phyloP scores from a whole-genome alignment of 2,797 vertebrate genomes.

The Halcyon leucocephala region DNA sequence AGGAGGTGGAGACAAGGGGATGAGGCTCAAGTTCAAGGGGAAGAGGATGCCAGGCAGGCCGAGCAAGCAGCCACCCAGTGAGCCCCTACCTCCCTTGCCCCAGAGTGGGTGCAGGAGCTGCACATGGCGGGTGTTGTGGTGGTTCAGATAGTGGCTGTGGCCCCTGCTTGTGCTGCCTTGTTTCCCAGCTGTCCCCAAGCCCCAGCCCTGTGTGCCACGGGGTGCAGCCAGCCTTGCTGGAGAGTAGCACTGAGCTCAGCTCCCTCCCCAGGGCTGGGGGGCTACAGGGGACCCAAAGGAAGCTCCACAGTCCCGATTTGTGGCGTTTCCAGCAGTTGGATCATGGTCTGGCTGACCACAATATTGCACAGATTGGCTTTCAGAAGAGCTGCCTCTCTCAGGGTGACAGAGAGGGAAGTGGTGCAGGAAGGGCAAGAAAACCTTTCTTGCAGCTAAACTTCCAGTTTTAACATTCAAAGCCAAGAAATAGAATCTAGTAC shows the following conservation, averaged over 20 bases:
- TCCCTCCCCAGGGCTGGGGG: not conserved
- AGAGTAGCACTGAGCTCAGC: not conserved
- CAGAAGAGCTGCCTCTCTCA: not conserved
- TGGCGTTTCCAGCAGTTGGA: not conserved
- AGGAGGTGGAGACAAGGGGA: not conserved
- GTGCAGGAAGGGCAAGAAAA: not conserved
- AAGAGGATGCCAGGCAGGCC: not conserved
- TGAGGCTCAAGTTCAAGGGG: not conserved
- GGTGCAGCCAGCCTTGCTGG: not conserved
- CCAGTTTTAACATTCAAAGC: not conserved
- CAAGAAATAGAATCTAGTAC: not conserved
- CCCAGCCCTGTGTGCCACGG: not conserved
- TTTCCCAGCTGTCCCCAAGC: not conserved
- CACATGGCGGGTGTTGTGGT: accelerated
- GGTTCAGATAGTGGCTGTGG: not conserved
- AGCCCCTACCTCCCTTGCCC: not conserved
- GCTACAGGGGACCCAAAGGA: not conserved
- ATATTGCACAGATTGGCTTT: not conserved
- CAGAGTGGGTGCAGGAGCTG: not conserved
- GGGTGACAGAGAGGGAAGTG: not conserved
- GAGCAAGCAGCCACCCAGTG: not conserved
- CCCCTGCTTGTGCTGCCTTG: not conserved
- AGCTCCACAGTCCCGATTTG: accelerated
- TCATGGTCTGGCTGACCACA: not conserved
- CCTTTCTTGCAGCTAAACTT: not conserved